These are phyloP conservation scores for Iselma pallidipennis DNA, from an alignment of 2,888 invertebrate species.

Conservation along the genomic window DNA sequence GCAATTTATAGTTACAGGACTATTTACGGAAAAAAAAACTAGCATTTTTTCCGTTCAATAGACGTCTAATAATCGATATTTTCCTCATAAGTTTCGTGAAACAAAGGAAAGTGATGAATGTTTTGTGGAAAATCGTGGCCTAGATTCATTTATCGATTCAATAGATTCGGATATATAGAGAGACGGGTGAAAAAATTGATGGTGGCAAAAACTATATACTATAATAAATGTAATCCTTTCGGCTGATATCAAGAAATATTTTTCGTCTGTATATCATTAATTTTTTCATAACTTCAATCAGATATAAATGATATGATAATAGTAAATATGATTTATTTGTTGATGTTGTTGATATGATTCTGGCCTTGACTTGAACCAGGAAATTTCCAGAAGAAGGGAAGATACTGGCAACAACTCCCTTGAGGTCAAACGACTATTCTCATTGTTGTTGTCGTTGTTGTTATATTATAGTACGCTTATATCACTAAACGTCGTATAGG, in stretches of 20 bases:
- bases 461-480: background rate
- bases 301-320: no score
- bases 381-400: background rate
- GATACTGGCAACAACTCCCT: background rate
- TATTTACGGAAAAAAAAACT: no score
- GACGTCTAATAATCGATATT: background rate
- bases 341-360: background rate
- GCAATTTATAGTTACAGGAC: no score
- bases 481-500: background rate
- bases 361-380: background rate
- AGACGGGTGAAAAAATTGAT: no score
- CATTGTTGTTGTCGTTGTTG: background rate
- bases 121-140: background rate
- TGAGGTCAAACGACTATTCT: background rate
- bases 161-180: background rate
- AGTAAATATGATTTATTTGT: background rate
- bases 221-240: no score
- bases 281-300: no score
- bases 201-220: no score
- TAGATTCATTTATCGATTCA: background rate
- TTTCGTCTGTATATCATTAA: no score
- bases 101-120: background rate
- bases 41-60: background rate
- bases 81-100: background rate
- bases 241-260: no score